A percentile compares a stretch with the other conserved stretches of the same genome.
These are phyloP conservation scores for Neodiprion pinetum DNA, from an alignment of 1,140 invertebrate species.

Conservation along the genomic window DNA sequence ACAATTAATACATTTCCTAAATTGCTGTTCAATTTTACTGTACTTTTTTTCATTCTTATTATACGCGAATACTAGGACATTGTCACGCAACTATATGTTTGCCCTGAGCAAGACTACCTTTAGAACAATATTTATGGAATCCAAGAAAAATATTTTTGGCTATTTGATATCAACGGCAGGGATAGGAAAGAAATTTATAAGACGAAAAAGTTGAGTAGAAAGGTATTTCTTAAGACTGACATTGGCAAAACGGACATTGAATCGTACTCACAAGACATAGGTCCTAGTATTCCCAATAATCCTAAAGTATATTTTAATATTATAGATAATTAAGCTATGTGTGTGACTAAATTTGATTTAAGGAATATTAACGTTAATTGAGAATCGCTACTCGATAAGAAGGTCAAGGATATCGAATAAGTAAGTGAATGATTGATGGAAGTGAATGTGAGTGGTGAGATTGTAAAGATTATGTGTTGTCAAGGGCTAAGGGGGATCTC, in stretches of 20 bases:
- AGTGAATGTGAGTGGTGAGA: conserved; percentile 41
- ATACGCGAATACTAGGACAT: neutral
- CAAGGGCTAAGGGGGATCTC: conserved; percentile 36
- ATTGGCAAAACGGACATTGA: no score
- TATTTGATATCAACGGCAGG: no score
- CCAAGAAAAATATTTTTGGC: no score
- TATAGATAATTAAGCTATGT: neutral
- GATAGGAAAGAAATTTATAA: no score
- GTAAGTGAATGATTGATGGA: conserved; percentile 46
- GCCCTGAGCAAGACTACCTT: no score
- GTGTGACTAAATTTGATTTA: conserved; percentile 4
- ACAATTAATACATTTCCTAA: neutral
- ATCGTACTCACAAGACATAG: no score
- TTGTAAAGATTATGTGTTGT: conserved; percentile 32
- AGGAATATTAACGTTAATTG: neutral
- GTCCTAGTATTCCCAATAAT: neutral
- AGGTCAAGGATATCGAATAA: neutral
- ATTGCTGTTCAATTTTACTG: neutral
- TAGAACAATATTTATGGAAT: no score
- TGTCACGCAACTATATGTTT: neutral
- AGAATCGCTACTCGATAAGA: neutral
- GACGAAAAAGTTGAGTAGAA: no score
- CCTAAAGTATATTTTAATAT: neutral
- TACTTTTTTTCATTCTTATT: neutral
- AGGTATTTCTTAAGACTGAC: no score